phyloP scores from a whole-genome alignment of 1,140 invertebrate species.

The Cydia pomonella region DNA sequence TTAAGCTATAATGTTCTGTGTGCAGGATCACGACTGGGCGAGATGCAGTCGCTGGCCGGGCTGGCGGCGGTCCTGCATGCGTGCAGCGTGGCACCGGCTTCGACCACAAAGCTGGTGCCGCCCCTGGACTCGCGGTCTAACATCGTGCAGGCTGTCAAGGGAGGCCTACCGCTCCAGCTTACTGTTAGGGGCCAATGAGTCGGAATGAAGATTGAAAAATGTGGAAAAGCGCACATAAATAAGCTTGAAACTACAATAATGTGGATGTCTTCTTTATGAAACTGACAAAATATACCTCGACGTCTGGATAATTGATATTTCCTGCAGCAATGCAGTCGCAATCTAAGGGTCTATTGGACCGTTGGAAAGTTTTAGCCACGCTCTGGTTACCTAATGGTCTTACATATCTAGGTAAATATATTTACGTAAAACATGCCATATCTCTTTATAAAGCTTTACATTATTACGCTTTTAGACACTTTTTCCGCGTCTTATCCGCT shows the following conservation, averaged over 20 bases:
- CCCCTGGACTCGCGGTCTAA: constrained; percentile 47
- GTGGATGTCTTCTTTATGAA: neutral
- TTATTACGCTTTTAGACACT: no score
- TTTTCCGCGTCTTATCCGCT: no score
- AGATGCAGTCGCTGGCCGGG: constrained; percentile 63
- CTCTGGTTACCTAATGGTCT: no score
- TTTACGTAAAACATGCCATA: no score
- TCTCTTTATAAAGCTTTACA: no score
- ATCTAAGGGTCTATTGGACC: no score
- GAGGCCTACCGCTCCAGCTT: constrained; percentile 51
- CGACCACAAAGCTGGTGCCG: constrained; percentile 39
- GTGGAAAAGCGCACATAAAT: no score
- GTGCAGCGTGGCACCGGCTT: constrained; percentile 54
- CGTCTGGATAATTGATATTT: no score
- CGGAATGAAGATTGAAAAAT: neutral
- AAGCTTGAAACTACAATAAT: neutral
- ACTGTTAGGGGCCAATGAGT: constrained; percentile 36
- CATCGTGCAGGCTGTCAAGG: constrained; percentile 48
- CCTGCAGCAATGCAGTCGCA: no score
- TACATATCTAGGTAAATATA: no score
- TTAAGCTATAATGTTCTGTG: constrained; percentile 12
- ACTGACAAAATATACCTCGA: no score
- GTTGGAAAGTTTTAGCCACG: no score
- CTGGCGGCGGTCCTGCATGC: constrained; percentile 56
- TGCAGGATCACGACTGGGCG: constrained; percentile 55